Evolutionary conservation across 2,113 vertebrate species (phyloP).

Genomic region (Caretta caretta): DNA sequence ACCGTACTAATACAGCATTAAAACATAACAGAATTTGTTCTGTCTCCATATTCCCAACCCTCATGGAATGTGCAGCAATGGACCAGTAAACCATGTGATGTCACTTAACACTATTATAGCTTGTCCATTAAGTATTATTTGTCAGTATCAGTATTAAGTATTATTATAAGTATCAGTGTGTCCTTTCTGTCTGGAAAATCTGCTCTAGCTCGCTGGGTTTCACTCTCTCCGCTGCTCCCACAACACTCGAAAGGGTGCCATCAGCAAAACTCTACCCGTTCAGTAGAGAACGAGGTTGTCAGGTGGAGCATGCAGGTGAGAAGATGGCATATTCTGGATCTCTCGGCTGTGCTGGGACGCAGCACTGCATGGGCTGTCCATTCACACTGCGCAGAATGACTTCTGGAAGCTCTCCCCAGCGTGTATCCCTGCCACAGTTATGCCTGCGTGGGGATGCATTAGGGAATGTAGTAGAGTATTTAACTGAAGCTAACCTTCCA

Average conservation of each 20-base stretch:
- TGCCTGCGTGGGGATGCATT: too few relatives aligned
- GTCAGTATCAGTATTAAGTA: too few relatives aligned
- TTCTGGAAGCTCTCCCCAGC: not conserved
- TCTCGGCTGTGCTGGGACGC: not conserved
- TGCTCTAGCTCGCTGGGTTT: not conserved
- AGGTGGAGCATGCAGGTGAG: too few relatives aligned
- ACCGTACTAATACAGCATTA: not conserved
- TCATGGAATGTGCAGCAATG: too few relatives aligned
- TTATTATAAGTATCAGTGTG: too few relatives aligned
- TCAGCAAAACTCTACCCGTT: not conserved
- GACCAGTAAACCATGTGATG: too few relatives aligned
- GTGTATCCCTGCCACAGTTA: too few relatives aligned
- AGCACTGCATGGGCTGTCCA: too few relatives aligned
- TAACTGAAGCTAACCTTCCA: not conserved
- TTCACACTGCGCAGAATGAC: not conserved
- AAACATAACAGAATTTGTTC: not conserved
- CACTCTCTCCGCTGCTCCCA: not conserved
- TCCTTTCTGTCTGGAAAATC: too few relatives aligned
- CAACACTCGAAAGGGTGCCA: not conserved
- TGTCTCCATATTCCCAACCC: too few relatives aligned
- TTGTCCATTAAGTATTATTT: too few relatives aligned
- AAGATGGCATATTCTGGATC: not conserved
- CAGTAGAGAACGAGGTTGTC: not conserved
- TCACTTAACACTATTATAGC: too few relatives aligned
- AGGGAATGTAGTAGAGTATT: not conserved